Conservation (phyloP, 2,888 invertebrate genomes). For the Mythimna ferrago region DNA sequence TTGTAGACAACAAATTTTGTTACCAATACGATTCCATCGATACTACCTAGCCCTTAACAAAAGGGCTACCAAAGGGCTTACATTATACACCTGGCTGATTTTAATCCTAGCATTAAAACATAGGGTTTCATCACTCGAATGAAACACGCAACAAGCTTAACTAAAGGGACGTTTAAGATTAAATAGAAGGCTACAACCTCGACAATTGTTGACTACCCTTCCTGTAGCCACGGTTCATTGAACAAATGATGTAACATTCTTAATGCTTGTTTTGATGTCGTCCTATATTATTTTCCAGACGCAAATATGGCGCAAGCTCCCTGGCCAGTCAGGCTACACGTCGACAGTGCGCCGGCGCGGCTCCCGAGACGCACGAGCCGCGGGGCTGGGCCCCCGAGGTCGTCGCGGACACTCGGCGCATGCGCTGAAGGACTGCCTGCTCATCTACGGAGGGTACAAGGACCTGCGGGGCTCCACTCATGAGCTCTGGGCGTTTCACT, state of each 20-base stretch:
- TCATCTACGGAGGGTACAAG: constrained; percentile 96
- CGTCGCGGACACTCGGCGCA: constrained; percentile 96
- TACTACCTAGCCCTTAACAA: too few relatives aligned
- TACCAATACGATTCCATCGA: neutral
- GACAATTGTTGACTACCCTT: neutral
- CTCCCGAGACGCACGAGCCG: constrained; percentile 81
- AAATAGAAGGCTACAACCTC: neutral
- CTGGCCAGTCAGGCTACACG: constrained; percentile 89
- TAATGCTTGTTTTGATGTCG: neutral
- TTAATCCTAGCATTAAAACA: constrained; percentile 8
- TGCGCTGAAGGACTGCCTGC: constrained; percentile 94
- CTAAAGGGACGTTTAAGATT: constrained; percentile 5
- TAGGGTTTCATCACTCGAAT: constrained; percentile 11
- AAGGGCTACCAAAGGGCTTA: neutral
- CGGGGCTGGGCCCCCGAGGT: constrained; percentile 92
- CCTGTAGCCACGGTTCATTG: too few relatives aligned
- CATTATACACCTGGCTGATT: neutral
- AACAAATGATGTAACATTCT: neutral
- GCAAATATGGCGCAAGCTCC: constrained; percentile 89
- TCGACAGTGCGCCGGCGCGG: constrained; percentile 83
- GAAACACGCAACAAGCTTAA: constrained; percentile 11
- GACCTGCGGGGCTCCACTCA: constrained; percentile 96
- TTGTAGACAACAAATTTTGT: neutral
- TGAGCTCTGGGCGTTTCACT: constrained; percentile 97
- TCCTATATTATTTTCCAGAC: constrained; percentile 62